Base-by-base conservation (phyloP, 64 coral and sea anemone species). In the Montipora capricornis region DNA sequence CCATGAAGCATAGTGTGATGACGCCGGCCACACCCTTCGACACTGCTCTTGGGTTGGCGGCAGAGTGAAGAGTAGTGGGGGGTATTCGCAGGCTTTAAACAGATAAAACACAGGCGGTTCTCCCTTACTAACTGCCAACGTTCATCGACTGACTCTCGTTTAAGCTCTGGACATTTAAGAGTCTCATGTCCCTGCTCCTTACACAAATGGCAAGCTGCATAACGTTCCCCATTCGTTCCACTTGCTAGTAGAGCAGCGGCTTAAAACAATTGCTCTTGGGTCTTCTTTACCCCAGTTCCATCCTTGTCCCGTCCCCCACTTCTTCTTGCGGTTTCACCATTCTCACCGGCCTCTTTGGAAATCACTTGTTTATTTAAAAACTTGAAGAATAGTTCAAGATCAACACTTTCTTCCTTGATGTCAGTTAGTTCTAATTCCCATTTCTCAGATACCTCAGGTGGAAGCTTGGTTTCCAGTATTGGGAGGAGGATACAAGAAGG, bases 1-100 rank as follows among this genome's bases (percentile, higher is more conserved):
- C 52, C 62, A 44, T 93, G 91, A 75, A 93, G 60, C 44, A 93
- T 17, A 45, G 4, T 20, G 86, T 79, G 83, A 66, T 87, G 75
- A 68, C 73, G 74, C 44, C 76, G 53, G 20, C 49, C 75, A 93
- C 91, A 93, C 9, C 37, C 64, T 84, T 70, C 84, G 8, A 79
- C 68, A 44, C 79, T 50, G 69, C 90, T 84, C 17, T 47, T 76
- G 13, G 67, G 79, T 50, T 92, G 80, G 20, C 90, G 71, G 77
- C 91, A 93, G 6, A 79, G 26, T 37, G 55, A 61, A 14, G 82
- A 87, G 45, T 80, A 93, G 64, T 88, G 91, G 5, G 49, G 80
- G 37, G 51, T 10, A 68, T 93, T 71, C 13, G 91, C 57, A 15
- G 91, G 76, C 44, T 80, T 87, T 3, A 87, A 49, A 80, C 91